A percentile compares a stretch with the other conserved stretches of the same genome.
These are phyloP conservation scores for Malachius bipustulatus DNA, from an alignment of 2,888 invertebrate genomes.

Conservation along the genomic window DNA sequence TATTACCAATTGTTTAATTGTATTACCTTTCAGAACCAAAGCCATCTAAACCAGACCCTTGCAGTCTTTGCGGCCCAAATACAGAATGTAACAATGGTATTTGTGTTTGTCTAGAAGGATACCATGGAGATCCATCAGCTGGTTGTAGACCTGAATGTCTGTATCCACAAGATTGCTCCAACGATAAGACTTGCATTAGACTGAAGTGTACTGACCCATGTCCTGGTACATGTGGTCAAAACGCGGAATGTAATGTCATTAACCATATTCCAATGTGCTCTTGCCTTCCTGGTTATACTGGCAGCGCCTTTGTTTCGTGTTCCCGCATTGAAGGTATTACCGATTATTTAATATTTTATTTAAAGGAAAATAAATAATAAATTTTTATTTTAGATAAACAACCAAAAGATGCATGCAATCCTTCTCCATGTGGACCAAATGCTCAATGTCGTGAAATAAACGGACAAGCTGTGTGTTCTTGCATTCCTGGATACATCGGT, in stretches of 20 bases:
- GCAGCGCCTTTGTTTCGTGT: constrained; percentile 59
- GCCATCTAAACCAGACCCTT: constrained; percentile 38
- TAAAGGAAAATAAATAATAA: too few relatives aligned
- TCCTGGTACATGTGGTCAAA: constrained; percentile 62
- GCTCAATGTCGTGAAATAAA: constrained; percentile 52
- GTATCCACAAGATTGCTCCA: constrained; percentile 60
- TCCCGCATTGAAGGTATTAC: constrained; percentile 41
- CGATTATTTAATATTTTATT: too few relatives aligned
- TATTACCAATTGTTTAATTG: too few relatives aligned
- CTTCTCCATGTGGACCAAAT: constrained; percentile 64
- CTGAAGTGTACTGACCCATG: constrained; percentile 72
- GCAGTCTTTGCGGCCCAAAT: constrained; percentile 59
- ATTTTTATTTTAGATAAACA: constrained; percentile 10
- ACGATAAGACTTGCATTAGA: constrained; percentile 54
- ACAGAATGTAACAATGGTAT: constrained; percentile 55
- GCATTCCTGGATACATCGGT: constrained; percentile 53
- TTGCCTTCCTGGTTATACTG: constrained; percentile 56
- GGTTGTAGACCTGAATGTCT: constrained; percentile 74
- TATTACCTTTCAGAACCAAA: too few relatives aligned
- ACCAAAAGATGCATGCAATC: constrained; percentile 34
- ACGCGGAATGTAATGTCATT: constrained; percentile 62
- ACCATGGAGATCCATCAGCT: constrained; percentile 63
- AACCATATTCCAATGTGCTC: constrained; percentile 70
- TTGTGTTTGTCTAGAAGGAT: constrained; percentile 61
- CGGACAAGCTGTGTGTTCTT: constrained; percentile 54